Conservation (phyloP, 2,888 invertebrate genomes). For the Epsilonema sp. region DNA sequence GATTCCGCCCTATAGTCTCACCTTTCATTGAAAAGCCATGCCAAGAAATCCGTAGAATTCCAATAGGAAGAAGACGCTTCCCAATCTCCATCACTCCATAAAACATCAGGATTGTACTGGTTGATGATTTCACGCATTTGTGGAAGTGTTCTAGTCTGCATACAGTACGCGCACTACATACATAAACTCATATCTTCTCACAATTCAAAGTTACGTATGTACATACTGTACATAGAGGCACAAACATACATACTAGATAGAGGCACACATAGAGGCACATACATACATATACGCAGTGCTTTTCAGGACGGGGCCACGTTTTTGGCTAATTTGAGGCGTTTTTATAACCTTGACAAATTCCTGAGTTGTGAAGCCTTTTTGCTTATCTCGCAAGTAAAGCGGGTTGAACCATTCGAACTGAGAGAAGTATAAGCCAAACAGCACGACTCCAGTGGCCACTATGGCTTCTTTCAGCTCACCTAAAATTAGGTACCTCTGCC, state of each 20-base stretch:
- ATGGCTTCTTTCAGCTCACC: conserved; percentile 12
- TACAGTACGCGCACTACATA: too few relatives aligned
- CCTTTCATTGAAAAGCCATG: conserved; percentile 36
- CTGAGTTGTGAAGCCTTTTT: conserved; percentile 11
- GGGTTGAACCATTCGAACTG: conserved; percentile 27
- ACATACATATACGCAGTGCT: too few relatives aligned
- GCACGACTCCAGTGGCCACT: conserved; percentile 12
- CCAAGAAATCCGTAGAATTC: conserved; percentile 31
- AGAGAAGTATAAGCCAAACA: conserved; percentile 28
- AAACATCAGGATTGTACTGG: conserved; percentile 28
- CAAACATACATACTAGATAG: too few relatives aligned
- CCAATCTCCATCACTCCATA: conserved; percentile 31
- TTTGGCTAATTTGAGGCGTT: neutral
- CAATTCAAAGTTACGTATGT: too few relatives aligned
- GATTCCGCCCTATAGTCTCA: too few relatives aligned
- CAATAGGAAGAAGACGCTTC: conserved; percentile 27
- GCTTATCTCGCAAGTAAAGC: conserved; percentile 16
- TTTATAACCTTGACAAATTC: too few relatives aligned
- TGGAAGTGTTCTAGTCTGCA: conserved; percentile 27
- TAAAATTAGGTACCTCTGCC: too few relatives aligned
- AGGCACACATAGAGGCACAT: too few relatives aligned
- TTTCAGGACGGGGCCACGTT: too few relatives aligned
- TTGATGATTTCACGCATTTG: conserved; percentile 48
- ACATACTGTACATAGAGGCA: too few relatives aligned
- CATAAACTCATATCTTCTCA: neutral